These are phyloP conservation scores for Novumbra hubbsi DNA, from an alignment of 2,797 vertebrate genomes.

Conservation along the genomic window DNA sequence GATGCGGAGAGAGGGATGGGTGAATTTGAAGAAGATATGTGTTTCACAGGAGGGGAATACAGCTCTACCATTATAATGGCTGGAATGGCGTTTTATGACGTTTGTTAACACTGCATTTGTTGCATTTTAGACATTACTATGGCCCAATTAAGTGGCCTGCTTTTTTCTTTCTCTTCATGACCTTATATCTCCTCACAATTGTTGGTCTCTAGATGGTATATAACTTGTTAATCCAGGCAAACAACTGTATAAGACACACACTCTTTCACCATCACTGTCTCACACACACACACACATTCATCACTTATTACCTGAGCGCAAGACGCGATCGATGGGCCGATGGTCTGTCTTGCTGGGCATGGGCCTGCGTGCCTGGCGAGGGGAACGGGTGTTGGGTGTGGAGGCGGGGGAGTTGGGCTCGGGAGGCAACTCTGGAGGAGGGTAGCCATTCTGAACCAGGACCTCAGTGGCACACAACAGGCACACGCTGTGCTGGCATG, in stretches of 20 bases:
- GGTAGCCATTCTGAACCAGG: slow-evolving; percentile 86
- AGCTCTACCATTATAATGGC: no score
- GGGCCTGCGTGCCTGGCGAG: slow-evolving; percentile 82
- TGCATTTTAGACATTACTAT: no score
- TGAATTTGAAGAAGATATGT: not conserved
- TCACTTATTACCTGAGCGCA: slow-evolving; percentile 82
- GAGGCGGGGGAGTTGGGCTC: slow-evolving; percentile 93
- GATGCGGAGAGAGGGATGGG: slow-evolving; percentile 34
- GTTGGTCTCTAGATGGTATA: no score
- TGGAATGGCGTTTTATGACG: no score
- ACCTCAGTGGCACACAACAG: slow-evolving; percentile 92
- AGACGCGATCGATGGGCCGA: slow-evolving; percentile 83
- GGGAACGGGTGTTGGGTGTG: slow-evolving; percentile 88
- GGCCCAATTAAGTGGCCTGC: no score
- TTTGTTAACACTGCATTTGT: no score
- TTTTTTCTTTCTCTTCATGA: no score
- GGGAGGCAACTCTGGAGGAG: slow-evolving; percentile 84
- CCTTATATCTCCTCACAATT: no score
- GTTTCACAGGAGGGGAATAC: not conserved
- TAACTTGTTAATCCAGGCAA: no score
- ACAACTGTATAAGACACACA: not conserved
- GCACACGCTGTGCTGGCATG: slow-evolving; percentile 92
- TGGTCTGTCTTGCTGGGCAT: slow-evolving; percentile 82
- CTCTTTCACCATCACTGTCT: slow-evolving; percentile 52
- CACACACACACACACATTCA: not conserved